Conservation (phyloP, 1,140 invertebrate species). For the Penaeus chinensis region DNA sequence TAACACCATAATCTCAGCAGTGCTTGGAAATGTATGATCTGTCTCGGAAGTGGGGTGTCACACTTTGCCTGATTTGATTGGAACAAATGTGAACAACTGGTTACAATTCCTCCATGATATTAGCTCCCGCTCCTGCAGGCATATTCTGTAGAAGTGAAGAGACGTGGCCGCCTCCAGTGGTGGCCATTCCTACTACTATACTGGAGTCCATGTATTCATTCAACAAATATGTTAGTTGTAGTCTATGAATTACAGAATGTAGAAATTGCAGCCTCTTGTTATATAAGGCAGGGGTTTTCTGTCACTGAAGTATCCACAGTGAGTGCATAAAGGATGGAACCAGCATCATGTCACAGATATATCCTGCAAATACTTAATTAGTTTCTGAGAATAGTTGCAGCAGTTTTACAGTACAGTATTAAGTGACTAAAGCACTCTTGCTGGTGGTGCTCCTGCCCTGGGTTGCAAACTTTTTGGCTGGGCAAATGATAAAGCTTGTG, state of each 20-base stretch:
- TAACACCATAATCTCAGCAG: no score
- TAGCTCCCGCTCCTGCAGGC: neutral
- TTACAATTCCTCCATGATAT: no score
- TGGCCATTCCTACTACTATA: conserved; percentile 33
- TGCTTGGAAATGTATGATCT: conserved; percentile 29
- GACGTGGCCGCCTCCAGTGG: neutral
- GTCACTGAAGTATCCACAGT: conserved; percentile 10
- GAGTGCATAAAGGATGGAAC: conserved; percentile 37
- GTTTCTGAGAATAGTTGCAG: conserved; percentile 21
- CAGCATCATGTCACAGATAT: conserved; percentile 18
- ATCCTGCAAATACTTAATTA: conserved; percentile 38
- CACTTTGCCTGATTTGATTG: no score
- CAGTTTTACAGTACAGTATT: conserved; percentile 39
- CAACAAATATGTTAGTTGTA: conserved; percentile 10
- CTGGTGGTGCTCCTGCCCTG: conserved; percentile 34
- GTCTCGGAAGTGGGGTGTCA: no score
- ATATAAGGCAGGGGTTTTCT: neutral
- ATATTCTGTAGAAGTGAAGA: neutral
- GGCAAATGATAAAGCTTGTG: conserved; percentile 43
- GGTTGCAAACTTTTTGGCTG: conserved; percentile 35
- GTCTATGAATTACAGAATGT: conserved; percentile 7
- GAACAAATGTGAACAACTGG: no score
- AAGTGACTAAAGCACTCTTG: conserved; percentile 17
- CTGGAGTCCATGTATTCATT: conserved; percentile 23
- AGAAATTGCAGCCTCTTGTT: conserved; percentile 29